phyloP scores from a whole-genome alignment of 2,888 invertebrate genomes.

The Lysandra coridon region DNA sequence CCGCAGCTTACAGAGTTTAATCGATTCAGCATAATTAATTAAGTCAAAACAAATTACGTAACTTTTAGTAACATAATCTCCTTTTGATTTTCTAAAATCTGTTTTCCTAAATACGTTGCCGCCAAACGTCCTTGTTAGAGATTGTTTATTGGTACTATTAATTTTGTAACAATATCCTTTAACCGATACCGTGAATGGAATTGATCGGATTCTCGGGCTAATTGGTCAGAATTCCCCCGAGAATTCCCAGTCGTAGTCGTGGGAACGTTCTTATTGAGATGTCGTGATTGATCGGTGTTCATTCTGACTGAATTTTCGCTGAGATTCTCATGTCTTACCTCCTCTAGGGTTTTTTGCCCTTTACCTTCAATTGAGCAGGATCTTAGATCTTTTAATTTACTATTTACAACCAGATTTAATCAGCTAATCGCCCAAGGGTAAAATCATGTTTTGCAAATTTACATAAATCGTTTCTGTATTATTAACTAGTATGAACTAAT shows the following conservation, averaged over 20 bases:
- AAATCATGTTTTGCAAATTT: too few relatives aligned
- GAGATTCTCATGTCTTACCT: neutral
- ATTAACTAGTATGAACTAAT: too few relatives aligned
- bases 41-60: neutral
- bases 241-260: conserved; percentile 14
- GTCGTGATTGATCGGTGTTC: conserved; percentile 17
- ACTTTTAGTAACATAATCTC: too few relatives aligned
- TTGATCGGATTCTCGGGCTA: conserved; percentile 2
- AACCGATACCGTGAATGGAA: neutral
- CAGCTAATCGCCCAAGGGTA: too few relatives aligned
- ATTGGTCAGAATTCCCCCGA: conserved; percentile 18
- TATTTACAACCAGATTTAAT: too few relatives aligned
- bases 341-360: neutral
- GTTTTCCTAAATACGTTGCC: too few relatives aligned
- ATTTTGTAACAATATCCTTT: conserved; percentile 9
- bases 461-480: too few relatives aligned
- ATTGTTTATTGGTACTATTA: neutral
- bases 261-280: conserved; percentile 14
- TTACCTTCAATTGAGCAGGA: neutral
- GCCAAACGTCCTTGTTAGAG: neutral
- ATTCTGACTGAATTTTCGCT: neutral
- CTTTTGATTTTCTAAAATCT: too few relatives aligned
- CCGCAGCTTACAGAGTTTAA: too few relatives aligned
- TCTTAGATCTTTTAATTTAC: neutral
- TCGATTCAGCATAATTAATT: too few relatives aligned